Percentiles rank a stretch among this genome's conserved stretches.
Evolutionary conservation across 2,113 vertebrate genomes (phyloP).

Genomic region (Mungos mungo): DNA sequence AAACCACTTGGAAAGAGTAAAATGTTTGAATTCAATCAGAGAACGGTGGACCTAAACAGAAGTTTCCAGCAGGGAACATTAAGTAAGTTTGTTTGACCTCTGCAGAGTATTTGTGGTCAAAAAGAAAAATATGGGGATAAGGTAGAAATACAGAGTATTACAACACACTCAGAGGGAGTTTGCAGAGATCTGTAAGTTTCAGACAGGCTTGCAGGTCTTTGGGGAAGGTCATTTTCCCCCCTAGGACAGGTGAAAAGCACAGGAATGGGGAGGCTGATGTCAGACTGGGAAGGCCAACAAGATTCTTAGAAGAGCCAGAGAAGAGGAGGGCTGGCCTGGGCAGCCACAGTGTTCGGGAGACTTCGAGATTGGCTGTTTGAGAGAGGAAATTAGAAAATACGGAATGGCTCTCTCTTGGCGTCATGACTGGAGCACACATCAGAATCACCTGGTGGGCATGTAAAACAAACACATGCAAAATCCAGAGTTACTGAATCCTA

Average conservation of each 20-base stretch:
- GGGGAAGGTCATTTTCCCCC: background rate
- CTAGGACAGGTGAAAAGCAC: background rate
- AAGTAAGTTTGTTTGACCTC: background rate
- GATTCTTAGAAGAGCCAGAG: background rate
- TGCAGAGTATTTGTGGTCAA: background rate
- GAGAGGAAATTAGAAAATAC: background rate
- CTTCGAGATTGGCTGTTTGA: background rate
- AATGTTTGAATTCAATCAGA: background rate
- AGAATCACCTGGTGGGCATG: background rate
- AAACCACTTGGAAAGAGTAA: conserved; percentile 33
- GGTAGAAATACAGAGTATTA: background rate
- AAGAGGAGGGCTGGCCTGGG: background rate
- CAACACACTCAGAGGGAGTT: background rate
- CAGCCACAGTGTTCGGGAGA: background rate
- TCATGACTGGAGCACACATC: background rate
- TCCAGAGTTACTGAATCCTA: background rate
- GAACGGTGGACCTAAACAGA: background rate
- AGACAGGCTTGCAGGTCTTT: background rate
- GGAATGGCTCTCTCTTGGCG: background rate
- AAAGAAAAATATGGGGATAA: background rate
- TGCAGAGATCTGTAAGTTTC: background rate
- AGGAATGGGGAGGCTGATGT: background rate
- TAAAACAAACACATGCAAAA: background rate
- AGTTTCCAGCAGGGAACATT: background rate
- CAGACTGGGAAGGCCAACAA: background rate